Evolutionary conservation across 2,797 vertebrate genomes (phyloP).

Genomic region (Toxotes lorentzi): DNA sequence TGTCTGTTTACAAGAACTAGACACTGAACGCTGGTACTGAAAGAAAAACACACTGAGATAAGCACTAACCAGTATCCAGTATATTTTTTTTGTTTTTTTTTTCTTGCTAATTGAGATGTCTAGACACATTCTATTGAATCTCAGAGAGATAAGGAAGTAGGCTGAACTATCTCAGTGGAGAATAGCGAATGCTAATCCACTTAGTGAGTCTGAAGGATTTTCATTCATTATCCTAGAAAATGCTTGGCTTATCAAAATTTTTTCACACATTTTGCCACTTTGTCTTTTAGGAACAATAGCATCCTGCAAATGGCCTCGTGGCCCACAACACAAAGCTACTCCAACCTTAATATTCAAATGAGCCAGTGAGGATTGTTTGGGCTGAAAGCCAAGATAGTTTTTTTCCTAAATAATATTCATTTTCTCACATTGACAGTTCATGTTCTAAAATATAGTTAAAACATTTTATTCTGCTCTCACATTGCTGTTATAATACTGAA

Average conservation of each 20-base stretch:
- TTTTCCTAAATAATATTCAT: not conserved
- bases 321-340: conserved; percentile 60
- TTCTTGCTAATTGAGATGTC: conserved; percentile 84
- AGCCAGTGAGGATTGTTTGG: conserved; percentile 34
- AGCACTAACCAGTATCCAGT: conserved; percentile 66
- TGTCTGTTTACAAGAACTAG: conserved; percentile 69
- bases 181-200: conserved; percentile 78
- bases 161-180: conserved; percentile 72
- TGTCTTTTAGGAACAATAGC: conserved; percentile 81
- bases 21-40: conserved; percentile 47
- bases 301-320: conserved; percentile 67
- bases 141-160: conserved; percentile 80
- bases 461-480: not conserved
- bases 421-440: not conserved
- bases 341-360: conserved; percentile 67
- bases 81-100: conserved; percentile 55
- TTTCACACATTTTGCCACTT: conserved; percentile 79
- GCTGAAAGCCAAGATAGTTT: conserved; percentile 22
- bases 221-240: conserved; percentile 70
- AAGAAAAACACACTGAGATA: conserved; percentile 68
- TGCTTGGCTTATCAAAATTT: conserved; percentile 80
- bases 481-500: not conserved
- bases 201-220: conserved; percentile 77
- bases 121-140: conserved; percentile 86
- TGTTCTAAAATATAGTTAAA: not conserved